Base-by-base conservation (phyloP, 2,113 vertebrate genomes). In the Glaucidium brasilianum region DNA sequence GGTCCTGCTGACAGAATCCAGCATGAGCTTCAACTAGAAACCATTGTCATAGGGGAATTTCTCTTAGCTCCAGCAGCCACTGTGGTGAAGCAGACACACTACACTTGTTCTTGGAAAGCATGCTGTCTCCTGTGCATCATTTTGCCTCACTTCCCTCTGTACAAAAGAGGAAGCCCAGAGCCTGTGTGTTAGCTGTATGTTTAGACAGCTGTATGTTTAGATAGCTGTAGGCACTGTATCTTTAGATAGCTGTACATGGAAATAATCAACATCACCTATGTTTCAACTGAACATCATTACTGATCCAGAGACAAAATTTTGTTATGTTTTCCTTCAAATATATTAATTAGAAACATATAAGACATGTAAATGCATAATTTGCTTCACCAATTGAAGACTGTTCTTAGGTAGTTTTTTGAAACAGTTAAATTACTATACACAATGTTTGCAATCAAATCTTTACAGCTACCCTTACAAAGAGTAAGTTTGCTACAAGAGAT, bases 191-290 rank as follows among this genome's bases (percentile, higher is more conserved):
- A 39, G 11, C 23, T 80, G 10, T 56, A 17, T 7, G 2, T 27
- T 68, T 71, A 41, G 16, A 37, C 8, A 92, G 6, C 37, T 76
- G 2, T 34, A 10, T 63, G 34, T 69, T 85, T 73, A 79, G 12
- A 23, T n/a, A 72, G 19, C 5, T 37, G 41, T 45, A 45, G 17
- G 43, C 43, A 45, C 43, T 45, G 43, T 45, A 18, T 18, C 39
- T 71, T 85, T 73, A 76, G 15, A 23, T n/a, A 72, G 19, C 5
- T 37, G 37, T 29, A 15, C 17, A 18, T 47, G n/a, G 41, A 73
- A 69, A 76, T 50, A n/a, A 59, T 62, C 34, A 34, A 0, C 18
- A 43, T 37, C 29, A 45, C 17, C 49, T 66, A 0, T 1, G 0
- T 43, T 69, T 79, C 49, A 58, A 2, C 3, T 49, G 34, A 79